Conservation (phyloP, 1,140 invertebrate species). For the Drosophila athabasca region DNA sequence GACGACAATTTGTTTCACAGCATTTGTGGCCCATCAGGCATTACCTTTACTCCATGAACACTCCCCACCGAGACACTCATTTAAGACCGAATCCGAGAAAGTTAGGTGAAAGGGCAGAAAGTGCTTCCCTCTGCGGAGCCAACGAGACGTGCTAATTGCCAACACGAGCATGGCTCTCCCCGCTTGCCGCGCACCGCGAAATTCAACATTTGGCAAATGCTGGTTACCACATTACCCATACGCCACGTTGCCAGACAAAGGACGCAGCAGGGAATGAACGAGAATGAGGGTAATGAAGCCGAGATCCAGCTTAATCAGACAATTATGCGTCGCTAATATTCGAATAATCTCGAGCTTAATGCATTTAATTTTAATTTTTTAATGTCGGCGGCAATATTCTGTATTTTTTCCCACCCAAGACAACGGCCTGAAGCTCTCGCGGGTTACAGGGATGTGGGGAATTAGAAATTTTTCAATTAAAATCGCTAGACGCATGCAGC, state of each 20-base stretch:
- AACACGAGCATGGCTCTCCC: slow-evolving; percentile 26
- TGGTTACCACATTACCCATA: slow-evolving; percentile 69
- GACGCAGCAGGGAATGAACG: not conserved
- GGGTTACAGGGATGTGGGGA: slow-evolving; percentile 3
- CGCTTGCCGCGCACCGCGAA: not conserved
- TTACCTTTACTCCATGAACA: too few relatives aligned
- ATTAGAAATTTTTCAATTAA: slow-evolving; percentile 39
- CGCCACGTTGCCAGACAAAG: slow-evolving; percentile 43
- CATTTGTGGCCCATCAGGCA: too few relatives aligned
- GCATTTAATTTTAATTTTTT: slow-evolving; percentile 63
- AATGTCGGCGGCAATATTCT: slow-evolving; percentile 30
- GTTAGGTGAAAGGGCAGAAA: not conserved
- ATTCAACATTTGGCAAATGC: slow-evolving; percentile 30
- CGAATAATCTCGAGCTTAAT: slow-evolving; percentile 71
- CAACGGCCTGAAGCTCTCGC: not conserved
- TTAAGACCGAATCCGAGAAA: slow-evolving; percentile 19
- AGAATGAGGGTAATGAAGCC: slow-evolving; percentile 7
- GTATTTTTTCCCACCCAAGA: not conserved
- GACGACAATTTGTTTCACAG: too few relatives aligned
- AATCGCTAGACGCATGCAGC: slow-evolving; percentile 8
- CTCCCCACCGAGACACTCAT: not conserved
- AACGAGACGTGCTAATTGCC: slow-evolving; percentile 68
- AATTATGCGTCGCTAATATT: slow-evolving; percentile 73
- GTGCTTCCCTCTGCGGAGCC: not conserved
- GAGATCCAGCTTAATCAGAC: slow-evolving; percentile 69